A percentile compares a stretch with the other conserved stretches of the same genome.
Conservation (phyloP, 2,113 vertebrate species). For the Melospiza georgiana region DNA sequence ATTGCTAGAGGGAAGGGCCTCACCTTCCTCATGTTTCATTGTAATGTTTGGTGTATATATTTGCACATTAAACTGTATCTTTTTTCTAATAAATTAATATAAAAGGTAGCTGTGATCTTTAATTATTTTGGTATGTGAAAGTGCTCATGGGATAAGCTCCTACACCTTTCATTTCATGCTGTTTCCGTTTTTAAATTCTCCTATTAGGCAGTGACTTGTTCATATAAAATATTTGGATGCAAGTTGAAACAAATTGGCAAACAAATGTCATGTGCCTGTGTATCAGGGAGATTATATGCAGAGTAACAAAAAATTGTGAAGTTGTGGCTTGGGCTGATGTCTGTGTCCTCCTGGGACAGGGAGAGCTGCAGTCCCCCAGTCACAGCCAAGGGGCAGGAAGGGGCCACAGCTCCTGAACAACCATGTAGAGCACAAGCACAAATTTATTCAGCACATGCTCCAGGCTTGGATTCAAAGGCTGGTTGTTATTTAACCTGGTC, state of each 20-base stretch:
- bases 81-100: constrained; percentile 73
- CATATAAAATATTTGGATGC: neutral
- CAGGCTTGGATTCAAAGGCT: neutral
- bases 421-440: neutral
- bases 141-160: neutral
- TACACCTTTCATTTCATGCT: neutral
- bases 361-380: neutral
- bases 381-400: neutral
- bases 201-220: neutral
- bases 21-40: constrained; percentile 33
- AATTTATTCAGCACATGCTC: neutral
- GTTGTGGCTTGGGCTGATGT: fast-evolving
- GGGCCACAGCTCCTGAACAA: neutral
- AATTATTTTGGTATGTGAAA: neutral
- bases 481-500: constrained; percentile 4
- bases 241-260: neutral
- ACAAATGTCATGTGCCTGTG: neutral
- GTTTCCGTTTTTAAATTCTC: neutral
- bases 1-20: constrained; percentile 21
- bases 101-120: constrained; percentile 8
- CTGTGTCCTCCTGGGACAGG: neutral
- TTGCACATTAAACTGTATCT: constrained; percentile 66
- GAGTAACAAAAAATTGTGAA: neutral
- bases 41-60: constrained; percentile 70
- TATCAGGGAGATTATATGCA: neutral